Percentiles rank a stretch among this genome's conserved stretches.
These are phyloP conservation scores for Cotesia vestalis DNA, from an alignment of 1,140 invertebrate genomes.

Conservation along the genomic window DNA sequence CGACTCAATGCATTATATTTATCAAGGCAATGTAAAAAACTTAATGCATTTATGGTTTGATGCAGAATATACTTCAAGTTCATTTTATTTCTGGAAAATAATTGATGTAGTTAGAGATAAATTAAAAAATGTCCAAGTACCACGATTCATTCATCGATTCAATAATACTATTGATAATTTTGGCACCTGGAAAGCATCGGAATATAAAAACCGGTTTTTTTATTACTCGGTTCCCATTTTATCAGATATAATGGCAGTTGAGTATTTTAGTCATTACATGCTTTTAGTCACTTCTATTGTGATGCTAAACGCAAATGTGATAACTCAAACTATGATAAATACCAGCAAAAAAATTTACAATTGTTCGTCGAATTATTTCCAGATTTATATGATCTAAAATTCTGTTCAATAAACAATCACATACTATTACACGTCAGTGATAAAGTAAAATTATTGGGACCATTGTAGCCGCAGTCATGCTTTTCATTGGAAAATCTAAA, in stretches of 20 bases:
- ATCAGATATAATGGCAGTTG: slow-evolving; percentile 16
- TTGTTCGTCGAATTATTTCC: too few relatives aligned
- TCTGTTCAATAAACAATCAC: too few relatives aligned
- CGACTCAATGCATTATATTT: slow-evolving; percentile 29
- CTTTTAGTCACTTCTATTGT: slow-evolving; percentile 28
- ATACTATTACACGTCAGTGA: too few relatives aligned
- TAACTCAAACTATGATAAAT: neutral
- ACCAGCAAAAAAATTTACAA: too few relatives aligned
- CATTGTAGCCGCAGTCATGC: neutral
- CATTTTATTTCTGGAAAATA: slow-evolving; percentile 12
- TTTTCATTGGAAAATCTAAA: too few relatives aligned
- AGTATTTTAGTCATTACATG: slow-evolving; percentile 36
- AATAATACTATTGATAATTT: slow-evolving; percentile 4
- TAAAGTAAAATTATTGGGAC: neutral
- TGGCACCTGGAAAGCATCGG: slow-evolving; percentile 35
- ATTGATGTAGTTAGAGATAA: neutral
- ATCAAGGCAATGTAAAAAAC: slow-evolving; percentile 7
- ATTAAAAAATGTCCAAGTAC: too few relatives aligned
- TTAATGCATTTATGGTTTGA: slow-evolving; percentile 26
- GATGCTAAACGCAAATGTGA: slow-evolving; percentile 15
- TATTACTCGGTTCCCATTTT: slow-evolving; percentile 37
- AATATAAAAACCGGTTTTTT: slow-evolving; percentile 32
- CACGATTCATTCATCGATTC: too few relatives aligned
- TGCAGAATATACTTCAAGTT: neutral
- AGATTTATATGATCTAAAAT: too few relatives aligned